Evolutionary conservation across 92 coral and sea anemone genomes (phyloP), one percentile per base, ranked within the genome.

Genomic region (Porites lobata): DNA sequence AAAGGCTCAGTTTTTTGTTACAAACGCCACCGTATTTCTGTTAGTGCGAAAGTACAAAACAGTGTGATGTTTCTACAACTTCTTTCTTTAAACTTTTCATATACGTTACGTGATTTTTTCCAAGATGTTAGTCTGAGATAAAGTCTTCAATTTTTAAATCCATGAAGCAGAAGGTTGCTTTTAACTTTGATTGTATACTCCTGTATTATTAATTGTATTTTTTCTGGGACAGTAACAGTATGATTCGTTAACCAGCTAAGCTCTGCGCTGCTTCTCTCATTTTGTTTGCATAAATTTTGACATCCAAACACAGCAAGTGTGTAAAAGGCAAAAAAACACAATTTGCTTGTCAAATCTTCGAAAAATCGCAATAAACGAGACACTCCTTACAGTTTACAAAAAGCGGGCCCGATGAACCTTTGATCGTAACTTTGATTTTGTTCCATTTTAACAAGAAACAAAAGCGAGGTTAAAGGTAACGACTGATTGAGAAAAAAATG

Each of bases 331-430:
- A 69, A 70, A 20, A 70, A 22, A 82, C 64, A 29, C 24, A 18
- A 14, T 52, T 52, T 52, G 24, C 15, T 29, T 21, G 19, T 2
- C 29, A 8, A 14, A 52, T 70, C 26, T 11, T 63, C 43, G 65
- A 79, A 63, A 72, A 50, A 50, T 13, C 58, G 24, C 77, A 72
- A 76, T 10, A 51, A 81, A 53, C 19, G 62, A 54, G 4, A 54
- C 53, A 81, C 15, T 29, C 38, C 10, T 9, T 8, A 9, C 4
- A 56, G 14, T 1, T 11, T 20, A 2, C 8, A 9, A 58, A 9
- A 38, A 38, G 47, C 6, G 47, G 47, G 5, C 47, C 59, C n/a
- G 9, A 20, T 3, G 29, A 26, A 67, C 7, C 6, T 67, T 6
- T 13, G 1, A 4, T 24, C 38, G 18, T 4, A 47, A 8, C 47